phyloP scores from a whole-genome alignment of 2,113 vertebrate genomes.

The Ptyas mucosa region DNA sequence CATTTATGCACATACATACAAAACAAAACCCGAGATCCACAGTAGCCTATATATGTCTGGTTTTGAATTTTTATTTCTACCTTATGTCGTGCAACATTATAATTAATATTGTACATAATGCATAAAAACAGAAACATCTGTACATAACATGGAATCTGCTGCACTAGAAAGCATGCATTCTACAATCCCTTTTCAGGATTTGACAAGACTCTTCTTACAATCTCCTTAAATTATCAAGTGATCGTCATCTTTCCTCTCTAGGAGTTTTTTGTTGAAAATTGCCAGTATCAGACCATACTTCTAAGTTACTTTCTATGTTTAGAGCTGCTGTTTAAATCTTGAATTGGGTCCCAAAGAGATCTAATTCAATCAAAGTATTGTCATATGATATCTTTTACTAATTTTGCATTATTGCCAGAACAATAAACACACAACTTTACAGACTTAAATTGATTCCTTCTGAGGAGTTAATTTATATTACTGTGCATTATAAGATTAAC shows the following conservation, averaged over 20 bases:
- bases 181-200: background rate
- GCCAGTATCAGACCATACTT: background rate
- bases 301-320: background rate
- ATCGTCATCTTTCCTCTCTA: background rate
- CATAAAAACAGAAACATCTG: background rate
- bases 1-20: too few relatives aligned
- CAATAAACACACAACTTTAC: background rate
- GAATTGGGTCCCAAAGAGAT: background rate
- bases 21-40: too few relatives aligned
- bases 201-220: background rate
- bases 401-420: background rate
- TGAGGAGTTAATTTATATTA: background rate
- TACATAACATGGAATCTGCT: slow-evolving; percentile 18
- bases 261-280: background rate
- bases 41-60: background rate
- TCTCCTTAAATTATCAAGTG: background rate
- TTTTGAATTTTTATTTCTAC: slow-evolving; percentile 8
- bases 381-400: background rate
- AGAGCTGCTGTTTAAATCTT: background rate
- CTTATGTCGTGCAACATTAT: background rate
- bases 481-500: background rate
- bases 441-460: background rate
- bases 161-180: slow-evolving; percentile 29
- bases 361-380: background rate
- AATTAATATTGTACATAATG: background rate